phyloP scores from a whole-genome alignment of 2,888 invertebrate species.

The Drosophila cracens region DNA sequence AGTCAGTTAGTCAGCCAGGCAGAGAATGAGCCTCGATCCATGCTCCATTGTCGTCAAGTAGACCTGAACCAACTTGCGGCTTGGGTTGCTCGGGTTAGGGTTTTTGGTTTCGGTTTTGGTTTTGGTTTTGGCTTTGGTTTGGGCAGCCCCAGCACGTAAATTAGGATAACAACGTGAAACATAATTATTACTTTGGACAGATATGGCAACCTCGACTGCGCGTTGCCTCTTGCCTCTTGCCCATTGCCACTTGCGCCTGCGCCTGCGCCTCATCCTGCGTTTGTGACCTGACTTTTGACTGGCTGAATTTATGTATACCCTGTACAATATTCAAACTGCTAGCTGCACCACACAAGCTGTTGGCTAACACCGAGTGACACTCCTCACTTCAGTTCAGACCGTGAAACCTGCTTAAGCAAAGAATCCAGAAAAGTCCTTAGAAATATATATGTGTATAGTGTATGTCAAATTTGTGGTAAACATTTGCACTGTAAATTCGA shows the following conservation, averaged over 20 bases:
- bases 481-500: neutral
- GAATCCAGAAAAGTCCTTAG: neutral
- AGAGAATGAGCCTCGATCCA: slow-evolving; percentile 13
- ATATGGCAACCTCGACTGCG: slow-evolving; percentile 65
- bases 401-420: neutral
- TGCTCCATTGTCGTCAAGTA: slow-evolving; percentile 38
- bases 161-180: slow-evolving; percentile 84
- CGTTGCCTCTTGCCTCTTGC: slow-evolving; percentile 10
- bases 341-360: neutral
- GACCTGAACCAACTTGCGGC: slow-evolving; percentile 10
- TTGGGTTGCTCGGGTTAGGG: neutral
- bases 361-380: rapidly evolving
- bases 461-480: neutral
- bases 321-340: neutral
- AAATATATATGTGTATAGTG: neutral
- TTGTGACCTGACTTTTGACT: neutral
- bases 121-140: slow-evolving; percentile 21
- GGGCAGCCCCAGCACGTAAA: slow-evolving; percentile 79
- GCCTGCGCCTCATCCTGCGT: slow-evolving; percentile 14
- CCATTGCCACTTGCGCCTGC: slow-evolving; percentile 14
- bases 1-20: neutral
- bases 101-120: slow-evolving; percentile 5
- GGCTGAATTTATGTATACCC: slow-evolving; percentile 13
- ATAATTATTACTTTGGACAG: slow-evolving; percentile 82
- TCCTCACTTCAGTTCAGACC: neutral